A percentile compares a stretch with the other conserved stretches of the same genome.
Conservation (phyloP, 2,888 invertebrate genomes). For the Boloria euphrosyne region DNA sequence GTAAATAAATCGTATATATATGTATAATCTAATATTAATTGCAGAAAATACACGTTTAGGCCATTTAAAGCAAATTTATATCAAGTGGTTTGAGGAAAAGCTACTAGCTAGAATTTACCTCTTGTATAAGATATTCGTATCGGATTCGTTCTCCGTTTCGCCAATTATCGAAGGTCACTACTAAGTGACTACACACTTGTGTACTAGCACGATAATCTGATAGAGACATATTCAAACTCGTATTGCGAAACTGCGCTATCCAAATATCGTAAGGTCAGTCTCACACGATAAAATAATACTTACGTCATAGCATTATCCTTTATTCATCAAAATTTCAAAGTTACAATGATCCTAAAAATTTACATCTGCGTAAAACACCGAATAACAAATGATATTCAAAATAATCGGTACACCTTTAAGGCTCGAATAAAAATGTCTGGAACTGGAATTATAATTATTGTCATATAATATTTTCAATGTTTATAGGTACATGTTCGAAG, state of each 20-base stretch:
- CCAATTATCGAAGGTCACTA: slow-evolving; percentile 40
- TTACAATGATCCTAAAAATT: background rate
- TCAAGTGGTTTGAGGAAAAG: slow-evolving; percentile 24
- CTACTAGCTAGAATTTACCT: slow-evolving; percentile 23
- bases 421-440: background rate
- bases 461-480: background rate
- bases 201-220: slow-evolving; percentile 34
- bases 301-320: slow-evolving; percentile 20
- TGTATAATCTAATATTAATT: too few species aligned
- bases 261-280: slow-evolving; percentile 36
- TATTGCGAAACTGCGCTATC: slow-evolving; percentile 36
- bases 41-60: too few species aligned
- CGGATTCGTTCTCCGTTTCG: slow-evolving; percentile 30
- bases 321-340: background rate
- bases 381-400: background rate
- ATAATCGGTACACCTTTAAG: too few species aligned
- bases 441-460: background rate
- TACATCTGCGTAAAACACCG: background rate
- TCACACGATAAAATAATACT: slow-evolving; percentile 27
- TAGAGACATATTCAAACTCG: slow-evolving; percentile 34
- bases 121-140: slow-evolving; percentile 28
- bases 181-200: background rate
- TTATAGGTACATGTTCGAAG: too few species aligned
- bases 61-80: too few species aligned
- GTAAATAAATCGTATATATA: background rate